A percentile compares a stretch with the other conserved stretches of the same genome.
These are phyloP conservation scores for Hydropsyche tenuis DNA, from an alignment of 1,140 invertebrate species.

Conservation along the genomic window DNA sequence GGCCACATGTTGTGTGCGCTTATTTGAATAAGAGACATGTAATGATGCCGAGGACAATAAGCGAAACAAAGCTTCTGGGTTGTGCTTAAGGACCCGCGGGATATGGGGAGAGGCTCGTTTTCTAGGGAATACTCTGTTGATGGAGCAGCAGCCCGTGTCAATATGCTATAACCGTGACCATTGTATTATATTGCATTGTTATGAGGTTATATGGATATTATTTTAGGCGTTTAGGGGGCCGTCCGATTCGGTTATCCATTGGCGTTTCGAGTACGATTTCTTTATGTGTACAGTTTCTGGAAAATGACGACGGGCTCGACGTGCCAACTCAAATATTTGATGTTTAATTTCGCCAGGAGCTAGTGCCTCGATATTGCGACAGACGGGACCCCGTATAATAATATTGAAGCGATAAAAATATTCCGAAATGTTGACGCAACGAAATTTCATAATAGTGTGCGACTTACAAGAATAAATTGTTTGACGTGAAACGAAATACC, in stretches of 20 bases:
- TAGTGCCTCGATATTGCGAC: no score
- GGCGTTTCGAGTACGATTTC: no score
- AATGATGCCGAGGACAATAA: conserved; percentile 44
- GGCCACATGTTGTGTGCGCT: conserved; percentile 40
- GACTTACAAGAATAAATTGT: no score
- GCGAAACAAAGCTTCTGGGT: conserved; percentile 39
- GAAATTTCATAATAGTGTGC: no score
- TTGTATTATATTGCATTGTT: no score
- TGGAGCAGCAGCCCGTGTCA: conserved; percentile 35
- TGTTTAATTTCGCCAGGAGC: conserved; percentile 2
- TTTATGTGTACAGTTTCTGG: not conserved
- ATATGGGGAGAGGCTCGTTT: conserved; percentile 4
- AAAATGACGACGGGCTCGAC: conserved; percentile 15
- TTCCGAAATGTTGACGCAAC: no score
- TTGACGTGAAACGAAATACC: no score
- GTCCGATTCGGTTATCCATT: no score
- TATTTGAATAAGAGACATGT: conserved; percentile 46
- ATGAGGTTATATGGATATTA: no score
- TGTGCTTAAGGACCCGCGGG: conserved; percentile 28
- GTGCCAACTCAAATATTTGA: conserved; percentile 14
- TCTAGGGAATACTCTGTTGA: conserved; percentile 13
- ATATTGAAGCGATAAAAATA: no score
- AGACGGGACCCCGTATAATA: no score
- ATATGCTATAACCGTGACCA: not conserved
- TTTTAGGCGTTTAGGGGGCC: no score